phyloP scores from a whole-genome alignment of 2,888 invertebrate species.

The Drosophila aldrichi region DNA sequence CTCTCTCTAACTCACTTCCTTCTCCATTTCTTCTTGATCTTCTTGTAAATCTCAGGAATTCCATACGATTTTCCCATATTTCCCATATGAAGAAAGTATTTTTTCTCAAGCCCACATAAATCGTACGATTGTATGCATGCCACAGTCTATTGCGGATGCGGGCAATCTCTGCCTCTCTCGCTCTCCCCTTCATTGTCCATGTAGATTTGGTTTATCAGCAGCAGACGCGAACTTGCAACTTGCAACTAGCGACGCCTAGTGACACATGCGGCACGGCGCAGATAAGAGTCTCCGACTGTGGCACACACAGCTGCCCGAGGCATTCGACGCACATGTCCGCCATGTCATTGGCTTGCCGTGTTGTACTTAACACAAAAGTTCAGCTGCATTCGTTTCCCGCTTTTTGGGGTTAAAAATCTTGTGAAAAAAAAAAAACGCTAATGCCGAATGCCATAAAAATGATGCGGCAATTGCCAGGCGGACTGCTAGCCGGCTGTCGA shows the following conservation, averaged over 20 bases:
- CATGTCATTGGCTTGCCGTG: background rate
- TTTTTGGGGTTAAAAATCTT: conserved; percentile 24
- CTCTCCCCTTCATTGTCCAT: background rate
- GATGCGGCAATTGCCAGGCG: conserved; percentile 64
- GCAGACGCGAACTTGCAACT: conserved; percentile 47
- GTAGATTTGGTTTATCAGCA: conserved; percentile 52
- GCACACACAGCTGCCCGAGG: conserved; percentile 51
- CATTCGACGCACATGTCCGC: conserved; percentile 76
- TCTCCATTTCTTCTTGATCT: background rate
- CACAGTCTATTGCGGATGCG: conserved; percentile 5
- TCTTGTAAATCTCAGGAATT: conserved; percentile 7
- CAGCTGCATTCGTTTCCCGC: conserved; percentile 9
- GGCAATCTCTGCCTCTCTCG: background rate
- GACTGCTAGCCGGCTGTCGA: conserved; percentile 65
- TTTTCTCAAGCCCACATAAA: conserved; percentile 49
- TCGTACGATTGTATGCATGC: conserved; percentile 14
- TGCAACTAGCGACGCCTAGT: conserved; percentile 8
- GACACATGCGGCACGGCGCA: conserved; percentile 38
- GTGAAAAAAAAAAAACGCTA: conserved; percentile 9
- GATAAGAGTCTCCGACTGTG: conserved; percentile 48
- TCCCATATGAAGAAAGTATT: conserved; percentile 12
- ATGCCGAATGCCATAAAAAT: conserved; percentile 63
- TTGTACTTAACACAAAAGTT: conserved; percentile 7
- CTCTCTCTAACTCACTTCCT: background rate
- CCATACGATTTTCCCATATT: conserved; percentile 7